Percentiles rank a stretch among this genome's conserved stretches.
Conservation (phyloP, 2,113 vertebrate genomes). For the Crypturellus undulatus region DNA sequence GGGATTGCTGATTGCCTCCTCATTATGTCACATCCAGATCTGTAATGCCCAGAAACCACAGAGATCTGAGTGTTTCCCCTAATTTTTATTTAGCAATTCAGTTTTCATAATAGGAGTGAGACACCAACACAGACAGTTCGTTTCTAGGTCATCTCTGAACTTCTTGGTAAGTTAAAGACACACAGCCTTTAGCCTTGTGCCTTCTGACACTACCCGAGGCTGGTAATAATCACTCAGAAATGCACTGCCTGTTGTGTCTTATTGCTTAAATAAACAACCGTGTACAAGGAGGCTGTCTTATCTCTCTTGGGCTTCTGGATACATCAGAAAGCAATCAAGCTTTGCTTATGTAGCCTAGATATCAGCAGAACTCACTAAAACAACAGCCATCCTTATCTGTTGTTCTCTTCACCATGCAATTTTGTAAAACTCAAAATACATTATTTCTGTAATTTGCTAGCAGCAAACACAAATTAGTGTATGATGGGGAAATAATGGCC, state of each 20-base stretch:
- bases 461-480: conserved; percentile 42
- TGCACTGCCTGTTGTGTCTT: conserved; percentile 56
- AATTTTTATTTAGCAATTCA: neutral
- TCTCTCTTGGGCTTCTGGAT: conserved; percentile 66
- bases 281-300: conserved; percentile 56
- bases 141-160: conserved; percentile 39
- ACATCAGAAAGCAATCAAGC: conserved; percentile 64
- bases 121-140: conserved; percentile 1
- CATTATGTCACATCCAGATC: neutral
- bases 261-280: conserved; percentile 67
- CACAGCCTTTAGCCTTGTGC: conserved; percentile 8
- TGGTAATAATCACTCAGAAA: conserved; percentile 57
- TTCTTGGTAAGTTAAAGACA: conserved; percentile 29
- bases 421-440: conserved; percentile 46
- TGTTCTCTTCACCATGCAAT: conserved; percentile 61
- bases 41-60: neutral
- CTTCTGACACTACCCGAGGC: conserved; percentile 60
- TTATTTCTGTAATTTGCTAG: conserved; percentile 53
- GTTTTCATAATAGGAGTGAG: conserved; percentile 6
- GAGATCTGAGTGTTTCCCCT: neutral
- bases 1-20: neutral
- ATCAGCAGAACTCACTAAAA: conserved; percentile 56
- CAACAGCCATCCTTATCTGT: conserved; percentile 53
- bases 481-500: conserved; percentile 30
- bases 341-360: conserved; percentile 49